Percentiles rank a stretch among this genome's conserved stretches.
Conservation (phyloP, 2,888 invertebrate species). For the Furcula furcula region DNA sequence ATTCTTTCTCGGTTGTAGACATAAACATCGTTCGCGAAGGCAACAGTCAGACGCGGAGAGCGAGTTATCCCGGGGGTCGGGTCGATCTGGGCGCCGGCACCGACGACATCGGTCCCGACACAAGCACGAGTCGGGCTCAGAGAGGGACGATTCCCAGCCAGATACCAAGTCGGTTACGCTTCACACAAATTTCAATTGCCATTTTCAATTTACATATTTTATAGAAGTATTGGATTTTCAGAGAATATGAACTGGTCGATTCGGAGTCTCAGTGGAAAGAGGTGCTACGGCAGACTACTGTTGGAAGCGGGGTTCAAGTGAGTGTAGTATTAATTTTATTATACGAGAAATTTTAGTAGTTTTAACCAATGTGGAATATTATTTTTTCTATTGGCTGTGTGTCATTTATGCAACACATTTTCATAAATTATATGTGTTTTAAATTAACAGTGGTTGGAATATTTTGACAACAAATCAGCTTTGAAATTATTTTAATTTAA, state of each 20-base stretch:
- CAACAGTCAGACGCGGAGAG: conserved; percentile 94
- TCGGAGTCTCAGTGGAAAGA: conserved; percentile 95
- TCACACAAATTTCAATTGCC: neutral
- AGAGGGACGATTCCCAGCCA: conserved; percentile 84
- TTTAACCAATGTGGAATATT: too few species aligned
- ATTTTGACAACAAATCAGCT: too few species aligned
- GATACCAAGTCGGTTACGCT: conserved; percentile 64
- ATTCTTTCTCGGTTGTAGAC: conserved; percentile 61
- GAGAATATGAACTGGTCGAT: conserved; percentile 89
- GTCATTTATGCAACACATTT: too few species aligned
- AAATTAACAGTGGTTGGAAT: neutral
- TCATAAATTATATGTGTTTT: too few species aligned
- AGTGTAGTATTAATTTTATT: conserved; percentile 27
- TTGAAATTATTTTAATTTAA: too few species aligned
- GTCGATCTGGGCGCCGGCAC: conserved; percentile 88
- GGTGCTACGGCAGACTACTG: conserved; percentile 87
- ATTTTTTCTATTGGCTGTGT: too few species aligned
- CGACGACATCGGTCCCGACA: conserved; percentile 89
- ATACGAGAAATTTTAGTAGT: too few species aligned
- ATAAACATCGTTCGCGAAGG: conserved; percentile 90
- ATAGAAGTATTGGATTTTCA: conserved; percentile 33
- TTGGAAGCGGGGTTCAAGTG: conserved; percentile 74
- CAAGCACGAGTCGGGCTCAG: conserved; percentile 88
- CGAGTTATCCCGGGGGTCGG: conserved; percentile 92
- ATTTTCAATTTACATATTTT: neutral